Percentiles rank a stretch among this genome's conserved stretches.
These are phyloP conservation scores for Pheosia tremula DNA, from an alignment of 2,888 invertebrate species.

Conservation along the genomic window DNA sequence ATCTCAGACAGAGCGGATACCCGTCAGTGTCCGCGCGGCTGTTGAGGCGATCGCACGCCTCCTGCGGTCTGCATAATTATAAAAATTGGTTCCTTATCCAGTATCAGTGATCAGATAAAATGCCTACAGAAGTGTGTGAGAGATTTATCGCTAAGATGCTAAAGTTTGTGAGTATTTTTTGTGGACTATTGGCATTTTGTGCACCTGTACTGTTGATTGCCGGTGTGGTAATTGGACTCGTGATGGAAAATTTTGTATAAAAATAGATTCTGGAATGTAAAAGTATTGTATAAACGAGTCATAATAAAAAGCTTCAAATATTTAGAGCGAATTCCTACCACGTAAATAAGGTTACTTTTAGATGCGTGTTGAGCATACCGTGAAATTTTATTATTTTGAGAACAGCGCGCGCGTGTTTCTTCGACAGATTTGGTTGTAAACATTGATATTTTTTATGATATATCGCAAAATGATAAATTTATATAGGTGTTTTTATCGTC, in stretches of 20 bases:
- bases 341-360: conserved; percentile 2
- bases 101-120: conserved; percentile 38
- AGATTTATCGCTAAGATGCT: conserved; percentile 58
- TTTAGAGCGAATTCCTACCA: neutral
- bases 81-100: conserved; percentile 12
- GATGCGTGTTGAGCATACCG: neutral
- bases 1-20: neutral
- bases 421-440: neutral
- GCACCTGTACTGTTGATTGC: conserved; percentile 14
- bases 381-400: neutral
- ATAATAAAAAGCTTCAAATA: neutral
- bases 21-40: conserved; percentile 29
- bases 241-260: neutral
- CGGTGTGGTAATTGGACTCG: neutral
- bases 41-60: conserved; percentile 21
- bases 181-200: conserved; percentile 14
- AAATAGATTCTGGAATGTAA: neutral
- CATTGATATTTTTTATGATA: neutral
- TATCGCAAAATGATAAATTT: neutral
- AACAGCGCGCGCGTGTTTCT: neutral
- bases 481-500: neutral
- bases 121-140: conserved; percentile 66
- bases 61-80: conserved; percentile 6
- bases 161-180: conserved; percentile 55
- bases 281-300: neutral